Conservation (phyloP, 92 coral and sea anemone species). For the Epizoanthus stellaris region DNA sequence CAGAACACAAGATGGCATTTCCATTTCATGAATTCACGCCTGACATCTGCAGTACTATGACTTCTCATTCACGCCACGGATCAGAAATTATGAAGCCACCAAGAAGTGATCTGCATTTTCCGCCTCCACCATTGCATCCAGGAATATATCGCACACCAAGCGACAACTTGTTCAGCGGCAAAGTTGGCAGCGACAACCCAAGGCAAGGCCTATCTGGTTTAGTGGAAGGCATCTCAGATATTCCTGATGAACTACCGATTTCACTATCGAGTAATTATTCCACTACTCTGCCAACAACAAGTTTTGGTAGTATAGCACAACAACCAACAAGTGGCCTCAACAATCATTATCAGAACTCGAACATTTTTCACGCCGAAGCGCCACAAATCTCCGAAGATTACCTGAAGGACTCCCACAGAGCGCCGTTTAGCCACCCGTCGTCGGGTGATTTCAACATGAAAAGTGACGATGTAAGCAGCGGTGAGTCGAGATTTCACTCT, state of each 20-base stretch:
- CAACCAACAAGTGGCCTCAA: slow-evolving; percentile 40
- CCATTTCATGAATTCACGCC: slow-evolving; percentile 71
- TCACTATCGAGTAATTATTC: slow-evolving; percentile 53
- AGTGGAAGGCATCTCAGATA: slow-evolving; percentile 74
- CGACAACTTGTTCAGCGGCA: slow-evolving; percentile 44
- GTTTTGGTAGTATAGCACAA: slow-evolving; percentile 39
- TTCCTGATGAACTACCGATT: slow-evolving; percentile 79
- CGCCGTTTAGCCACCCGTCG: slow-evolving; percentile 45
- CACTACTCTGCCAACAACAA: slow-evolving; percentile 37
- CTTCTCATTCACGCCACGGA: slow-evolving; percentile 79
- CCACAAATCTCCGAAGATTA: slow-evolving; percentile 59
- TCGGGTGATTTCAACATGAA: slow-evolving; percentile 72
- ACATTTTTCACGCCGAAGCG: slow-evolving; percentile 54
- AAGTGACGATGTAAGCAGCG: slow-evolving; percentile 51
- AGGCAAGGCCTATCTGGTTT: slow-evolving; percentile 48
- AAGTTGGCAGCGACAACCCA: slow-evolving; percentile 50
- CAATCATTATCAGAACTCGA: slow-evolving; percentile 54
- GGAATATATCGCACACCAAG: slow-evolving; percentile 34
- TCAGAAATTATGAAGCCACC: slow-evolving; percentile 79
- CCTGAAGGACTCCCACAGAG: slow-evolving; percentile 62
- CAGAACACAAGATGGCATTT: slow-evolving; percentile 75
- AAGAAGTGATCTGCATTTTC: slow-evolving; percentile 52
- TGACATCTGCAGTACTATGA: slow-evolving; percentile 65
- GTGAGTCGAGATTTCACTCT: slow-evolving; percentile 71
- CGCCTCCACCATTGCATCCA: slow-evolving; percentile 72